phyloP scores from a whole-genome alignment of 2,888 invertebrate genomes.

The Chaitophorus viminalis region DNA sequence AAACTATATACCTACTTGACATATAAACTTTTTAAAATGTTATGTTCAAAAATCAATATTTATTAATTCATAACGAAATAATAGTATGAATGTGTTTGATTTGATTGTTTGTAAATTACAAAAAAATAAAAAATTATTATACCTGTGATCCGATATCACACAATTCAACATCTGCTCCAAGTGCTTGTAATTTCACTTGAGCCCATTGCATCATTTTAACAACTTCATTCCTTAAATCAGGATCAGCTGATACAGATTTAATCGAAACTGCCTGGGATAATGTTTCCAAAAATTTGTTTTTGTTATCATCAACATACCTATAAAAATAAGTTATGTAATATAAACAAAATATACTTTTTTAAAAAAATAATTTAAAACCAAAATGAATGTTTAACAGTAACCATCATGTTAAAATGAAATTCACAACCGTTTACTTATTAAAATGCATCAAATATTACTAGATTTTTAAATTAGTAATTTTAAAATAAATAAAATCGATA shows the following conservation, averaged over 20 bases:
- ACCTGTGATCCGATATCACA: constrained; percentile 80
- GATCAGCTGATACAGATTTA: constrained; percentile 93
- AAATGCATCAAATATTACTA: too few species aligned
- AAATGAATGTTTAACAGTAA: too few species aligned
- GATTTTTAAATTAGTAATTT: too few species aligned
- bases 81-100: too few species aligned
- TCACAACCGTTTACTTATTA: too few species aligned
- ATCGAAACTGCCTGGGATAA: constrained; percentile 90
- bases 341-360: background rate
- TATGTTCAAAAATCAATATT: too few species aligned
- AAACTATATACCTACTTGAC: too few species aligned
- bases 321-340: constrained; percentile 62
- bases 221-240: constrained; percentile 83
- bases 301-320: constrained; percentile 83
- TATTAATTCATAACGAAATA: too few species aligned
- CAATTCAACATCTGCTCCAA: constrained; percentile 79
- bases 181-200: constrained; percentile 74
- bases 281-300: constrained; percentile 78
- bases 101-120: too few species aligned
- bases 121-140: constrained; percentile 14
- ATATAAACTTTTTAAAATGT: too few species aligned
- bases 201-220: constrained; percentile 89
- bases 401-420: too few species aligned
- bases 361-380: background rate
- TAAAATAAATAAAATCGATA: too few species aligned